These are phyloP conservation scores for Gracilinanus agilis DNA, from an alignment of 2,113 vertebrate genomes.

Conservation along the genomic window DNA sequence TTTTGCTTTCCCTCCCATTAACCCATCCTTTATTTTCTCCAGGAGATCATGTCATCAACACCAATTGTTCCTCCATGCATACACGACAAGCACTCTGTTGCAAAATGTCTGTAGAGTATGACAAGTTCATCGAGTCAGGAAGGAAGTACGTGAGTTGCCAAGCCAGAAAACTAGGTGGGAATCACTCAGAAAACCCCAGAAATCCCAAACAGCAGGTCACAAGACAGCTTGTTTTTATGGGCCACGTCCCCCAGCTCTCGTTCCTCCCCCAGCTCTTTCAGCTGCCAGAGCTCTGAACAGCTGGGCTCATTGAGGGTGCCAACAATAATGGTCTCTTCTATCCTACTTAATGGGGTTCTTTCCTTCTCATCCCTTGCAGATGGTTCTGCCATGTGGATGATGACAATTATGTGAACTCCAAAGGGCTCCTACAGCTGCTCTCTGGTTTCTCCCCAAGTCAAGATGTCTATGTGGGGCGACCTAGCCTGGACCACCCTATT, in stretches of 20 bases:
- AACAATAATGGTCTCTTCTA: neutral
- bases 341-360: neutral
- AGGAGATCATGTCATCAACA: constrained; percentile 95
- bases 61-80: constrained; percentile 96
- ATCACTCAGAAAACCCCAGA: neutral
- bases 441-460: constrained; percentile 94
- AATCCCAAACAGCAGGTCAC: neutral
- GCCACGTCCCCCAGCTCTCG: neutral
- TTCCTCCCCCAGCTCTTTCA: neutral
- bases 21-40: neutral
- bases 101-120: constrained; percentile 99
- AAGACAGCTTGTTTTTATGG: neutral
- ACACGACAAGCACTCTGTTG: constrained; percentile 97
- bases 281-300: neutral
- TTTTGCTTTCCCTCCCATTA: neutral
- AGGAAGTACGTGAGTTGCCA: constrained; percentile 90
- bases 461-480: constrained; percentile 95
- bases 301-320: neutral
- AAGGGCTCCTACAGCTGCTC: constrained; percentile 88
- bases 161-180: neutral
- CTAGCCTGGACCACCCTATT: constrained; percentile 97
- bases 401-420: constrained; percentile 96
- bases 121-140: constrained; percentile 97
- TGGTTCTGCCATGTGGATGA: constrained; percentile 99
- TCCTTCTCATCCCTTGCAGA: constrained; percentile 77